Conservation (phyloP, 1,140 invertebrate genomes). For the Drosophila burlai region DNA sequence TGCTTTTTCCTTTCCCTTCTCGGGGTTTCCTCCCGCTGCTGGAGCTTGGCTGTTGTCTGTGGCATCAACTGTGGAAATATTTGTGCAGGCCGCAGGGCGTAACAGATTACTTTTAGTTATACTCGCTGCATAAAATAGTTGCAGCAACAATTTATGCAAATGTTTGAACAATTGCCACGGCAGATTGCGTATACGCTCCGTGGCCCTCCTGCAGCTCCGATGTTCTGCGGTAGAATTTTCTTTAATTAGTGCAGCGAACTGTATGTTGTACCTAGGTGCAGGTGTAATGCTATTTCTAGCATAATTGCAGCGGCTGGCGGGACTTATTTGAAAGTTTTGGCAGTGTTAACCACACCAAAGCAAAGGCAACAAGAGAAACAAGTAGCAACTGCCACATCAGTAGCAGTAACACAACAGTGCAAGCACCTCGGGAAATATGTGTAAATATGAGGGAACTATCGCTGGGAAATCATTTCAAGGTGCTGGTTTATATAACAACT, state of each 20-base stretch:
- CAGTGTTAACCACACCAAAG: constrained; percentile 32
- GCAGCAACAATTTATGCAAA: constrained; percentile 57
- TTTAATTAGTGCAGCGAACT: constrained; percentile 66
- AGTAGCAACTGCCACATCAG: constrained; percentile 11
- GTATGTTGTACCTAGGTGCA: constrained; percentile 17
- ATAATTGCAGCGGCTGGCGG: constrained; percentile 49
- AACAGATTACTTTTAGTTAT: constrained; percentile 40
- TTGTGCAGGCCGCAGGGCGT: constrained; percentile 30
- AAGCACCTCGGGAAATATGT: neutral
- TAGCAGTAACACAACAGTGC: constrained; percentile 16
- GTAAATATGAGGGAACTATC: neutral
- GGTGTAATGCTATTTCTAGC: constrained; percentile 45
- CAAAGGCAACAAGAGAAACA: constrained; percentile 19
- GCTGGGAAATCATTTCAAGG: no score
- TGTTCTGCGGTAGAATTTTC: constrained; percentile 57
- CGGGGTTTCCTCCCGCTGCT: neutral
- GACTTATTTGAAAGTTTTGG: constrained; percentile 54
- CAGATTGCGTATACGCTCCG: constrained; percentile 15
- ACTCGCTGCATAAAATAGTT: constrained; percentile 44
- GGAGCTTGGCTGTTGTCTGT: neutral
- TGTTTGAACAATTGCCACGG: constrained; percentile 36
- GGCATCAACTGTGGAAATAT: constrained; percentile 29
- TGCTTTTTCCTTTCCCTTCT: neutral
- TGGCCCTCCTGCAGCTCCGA: neutral
- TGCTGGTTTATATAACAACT: no score